Conservation (phyloP, 2,888 invertebrate genomes). For the Cordilura impudica region DNA sequence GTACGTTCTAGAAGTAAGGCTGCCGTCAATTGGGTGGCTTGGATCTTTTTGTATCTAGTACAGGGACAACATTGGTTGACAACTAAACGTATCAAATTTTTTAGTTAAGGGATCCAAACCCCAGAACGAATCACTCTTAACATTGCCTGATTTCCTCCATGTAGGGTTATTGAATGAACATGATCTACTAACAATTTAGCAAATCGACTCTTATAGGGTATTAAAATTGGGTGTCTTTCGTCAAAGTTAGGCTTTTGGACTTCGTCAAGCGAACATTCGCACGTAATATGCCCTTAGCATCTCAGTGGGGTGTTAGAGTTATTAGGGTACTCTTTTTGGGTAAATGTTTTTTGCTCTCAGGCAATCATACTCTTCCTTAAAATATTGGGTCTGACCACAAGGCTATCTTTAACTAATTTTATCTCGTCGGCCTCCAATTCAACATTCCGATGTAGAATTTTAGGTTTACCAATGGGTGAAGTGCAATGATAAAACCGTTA, state of each 20-base stretch:
- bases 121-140: too few relatives aligned
- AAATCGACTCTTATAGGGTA: slow-evolving; percentile 17
- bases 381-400: not conserved
- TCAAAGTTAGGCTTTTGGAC: not conserved
- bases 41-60: not conserved
- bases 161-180: slow-evolving; percentile 17
- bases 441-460: too few relatives aligned
- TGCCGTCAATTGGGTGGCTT: too few relatives aligned
- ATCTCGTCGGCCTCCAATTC: not conserved
- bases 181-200: not conserved
- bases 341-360: not conserved
- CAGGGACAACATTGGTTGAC: slow-evolving; percentile 8
- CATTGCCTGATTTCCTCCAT: too few relatives aligned
- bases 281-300: not conserved
- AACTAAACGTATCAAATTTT: not conserved
- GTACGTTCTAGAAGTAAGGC: too few relatives aligned
- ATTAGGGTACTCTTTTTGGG: not conserved
- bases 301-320: slow-evolving; percentile 1
- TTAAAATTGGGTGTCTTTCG: slow-evolving; percentile 17
- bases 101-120: slow-evolving; percentile 4
- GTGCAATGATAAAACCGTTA: too few relatives aligned
- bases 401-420: not conserved
- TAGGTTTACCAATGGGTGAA: too few relatives aligned
- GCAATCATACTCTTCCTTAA: not conserved
- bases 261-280: not conserved